phyloP scores from a whole-genome alignment of 2,797 vertebrate genomes.

The Thunnus albacares region DNA sequence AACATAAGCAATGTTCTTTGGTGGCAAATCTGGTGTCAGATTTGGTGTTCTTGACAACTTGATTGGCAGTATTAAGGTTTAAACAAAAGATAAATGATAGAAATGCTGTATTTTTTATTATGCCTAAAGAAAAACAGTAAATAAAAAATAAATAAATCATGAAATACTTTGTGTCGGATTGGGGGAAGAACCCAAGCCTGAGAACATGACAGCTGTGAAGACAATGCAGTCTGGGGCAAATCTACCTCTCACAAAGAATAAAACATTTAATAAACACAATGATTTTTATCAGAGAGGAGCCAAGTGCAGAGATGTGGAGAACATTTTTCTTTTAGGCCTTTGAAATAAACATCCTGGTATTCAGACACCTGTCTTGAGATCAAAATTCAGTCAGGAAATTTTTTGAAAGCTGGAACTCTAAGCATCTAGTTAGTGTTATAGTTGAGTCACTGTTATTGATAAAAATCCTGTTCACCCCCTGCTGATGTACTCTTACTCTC shows the following conservation, averaged over 20 bases:
- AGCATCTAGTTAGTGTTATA: conserved; percentile 35
- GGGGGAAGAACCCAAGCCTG: neutral
- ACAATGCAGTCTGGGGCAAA: conserved; percentile 5
- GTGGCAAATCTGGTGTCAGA: neutral
- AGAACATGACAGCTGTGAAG: conserved; percentile 3
- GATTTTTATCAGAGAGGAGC: conserved; percentile 14
- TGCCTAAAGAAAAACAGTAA: neutral
- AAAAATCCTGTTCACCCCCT: neutral
- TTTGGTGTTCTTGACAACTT: neutral
- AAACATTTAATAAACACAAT: conserved; percentile 37
- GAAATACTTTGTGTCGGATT: neutral
- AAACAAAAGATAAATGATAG: neutral
- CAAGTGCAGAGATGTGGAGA: conserved; percentile 14
- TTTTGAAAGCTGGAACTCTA: conserved; percentile 46
- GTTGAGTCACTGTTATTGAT: neutral
- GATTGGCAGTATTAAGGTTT: neutral
- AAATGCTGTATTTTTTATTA: neutral
- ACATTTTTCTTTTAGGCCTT: conserved; percentile 18
- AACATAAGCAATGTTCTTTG: neutral
- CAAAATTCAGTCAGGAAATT: conserved; percentile 46
- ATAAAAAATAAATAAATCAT: neutral
- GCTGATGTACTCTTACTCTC: conserved; percentile 25
- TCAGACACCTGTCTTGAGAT: conserved; percentile 38
- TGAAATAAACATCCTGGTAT: conserved; percentile 43
- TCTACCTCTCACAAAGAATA: conserved; percentile 40